Evolutionary conservation across 2,888 invertebrate genomes (phyloP).

Genomic region (Palloptera scutellata): DNA sequence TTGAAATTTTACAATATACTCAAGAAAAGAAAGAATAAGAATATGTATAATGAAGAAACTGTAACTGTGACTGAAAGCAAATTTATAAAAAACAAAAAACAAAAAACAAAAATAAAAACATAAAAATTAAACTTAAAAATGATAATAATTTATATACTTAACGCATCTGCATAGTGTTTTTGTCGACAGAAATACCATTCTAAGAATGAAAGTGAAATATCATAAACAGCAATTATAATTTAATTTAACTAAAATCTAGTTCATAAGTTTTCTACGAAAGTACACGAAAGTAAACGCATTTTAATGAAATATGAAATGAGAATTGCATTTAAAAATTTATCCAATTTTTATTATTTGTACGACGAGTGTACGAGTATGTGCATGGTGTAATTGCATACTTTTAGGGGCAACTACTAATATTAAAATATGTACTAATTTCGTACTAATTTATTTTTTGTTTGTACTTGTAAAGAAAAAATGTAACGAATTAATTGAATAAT

Average conservation of each 20-base stretch:
- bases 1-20: constrained; percentile 17
- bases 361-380: not conserved
- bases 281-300: too few relatives aligned
- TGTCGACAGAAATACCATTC: constrained; percentile 42
- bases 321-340: not conserved
- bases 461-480: not conserved
- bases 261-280: not conserved
- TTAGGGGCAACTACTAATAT: constrained; percentile 13
- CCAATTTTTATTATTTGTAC: not conserved
- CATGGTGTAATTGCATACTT: not conserved
- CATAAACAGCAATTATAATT: constrained; percentile 16
- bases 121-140: constrained; percentile 20
- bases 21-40: constrained; percentile 13
- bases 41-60: constrained; percentile 19
- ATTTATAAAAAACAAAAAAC: constrained; percentile 21
- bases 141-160: too few relatives aligned
- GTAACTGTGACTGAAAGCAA: constrained; percentile 54
- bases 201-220: not conserved
- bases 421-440: constrained; percentile 4
- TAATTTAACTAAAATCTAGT: constrained; percentile 8
- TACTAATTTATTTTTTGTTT: too few relatives aligned
- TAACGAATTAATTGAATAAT: constrained; percentile 61
- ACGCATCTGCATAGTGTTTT: constrained; percentile 28
- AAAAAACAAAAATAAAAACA: constrained; percentile 4
- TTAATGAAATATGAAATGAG: too few relatives aligned